Evolutionary conservation across 2,888 invertebrate species (phyloP).

Genomic region (Adelphocoris suturalis): DNA sequence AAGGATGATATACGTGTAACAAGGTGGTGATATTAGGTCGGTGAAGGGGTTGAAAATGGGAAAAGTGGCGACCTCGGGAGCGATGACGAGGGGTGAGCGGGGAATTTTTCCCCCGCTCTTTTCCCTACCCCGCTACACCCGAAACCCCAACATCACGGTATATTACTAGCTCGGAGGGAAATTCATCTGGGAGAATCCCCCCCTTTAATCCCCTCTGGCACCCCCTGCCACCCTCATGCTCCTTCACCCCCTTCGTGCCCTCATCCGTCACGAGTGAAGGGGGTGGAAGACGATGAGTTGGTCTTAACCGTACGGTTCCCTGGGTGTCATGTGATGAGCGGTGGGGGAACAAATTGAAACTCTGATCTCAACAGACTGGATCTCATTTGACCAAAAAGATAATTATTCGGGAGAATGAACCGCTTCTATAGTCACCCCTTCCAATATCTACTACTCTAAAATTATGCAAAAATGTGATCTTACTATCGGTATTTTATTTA

Average conservation of each 20-base stretch:
- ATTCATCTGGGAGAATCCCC: slow-evolving; percentile 17
- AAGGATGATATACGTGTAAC: slow-evolving; percentile 12
- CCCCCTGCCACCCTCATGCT: neutral
- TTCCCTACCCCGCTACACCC: neutral
- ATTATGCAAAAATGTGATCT: too few species aligned
- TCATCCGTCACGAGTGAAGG: too few species aligned
- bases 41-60: neutral
- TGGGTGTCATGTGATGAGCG: slow-evolving; percentile 19
- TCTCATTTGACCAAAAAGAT: neutral
- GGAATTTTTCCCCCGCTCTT: neutral
- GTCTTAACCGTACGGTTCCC: neutral
- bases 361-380: neutral
- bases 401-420: neutral
- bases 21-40: slow-evolving; percentile 13
- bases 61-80: slow-evolving; percentile 13
- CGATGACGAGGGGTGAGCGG: neutral
- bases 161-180: slow-evolving; percentile 48
- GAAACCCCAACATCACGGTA: neutral
- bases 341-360: slow-evolving; percentile 16
- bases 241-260: neutral
- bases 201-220: neutral
- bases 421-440: too few species aligned
- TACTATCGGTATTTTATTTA: too few species aligned
- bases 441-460: too few species aligned
- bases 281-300: slow-evolving; percentile 15